Base-by-base conservation (phyloP, 2,113 vertebrate genomes). In the Indicator maculatus region DNA sequence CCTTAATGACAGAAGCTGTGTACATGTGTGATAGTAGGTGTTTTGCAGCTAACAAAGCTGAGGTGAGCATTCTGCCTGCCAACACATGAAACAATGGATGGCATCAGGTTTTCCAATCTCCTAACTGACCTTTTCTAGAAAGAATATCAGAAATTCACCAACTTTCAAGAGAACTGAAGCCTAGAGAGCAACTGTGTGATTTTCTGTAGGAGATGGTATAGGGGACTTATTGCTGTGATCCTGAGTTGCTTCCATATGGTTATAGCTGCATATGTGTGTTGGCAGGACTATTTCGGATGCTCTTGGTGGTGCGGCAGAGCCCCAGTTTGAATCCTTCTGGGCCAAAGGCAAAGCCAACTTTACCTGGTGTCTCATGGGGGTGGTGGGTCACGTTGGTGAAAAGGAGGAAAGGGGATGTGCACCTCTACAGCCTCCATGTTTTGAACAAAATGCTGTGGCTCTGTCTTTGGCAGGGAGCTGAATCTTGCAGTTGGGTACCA, bases 351-450 rank as follows among this genome's bases (percentile, higher is more conserved):
- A 38, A 63, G n/a, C 13, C 30, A 55, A 20, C 16, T 0, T 0
- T 58, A 26, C 38, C 20, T 38, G 19, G 8, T 47, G 15, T 80
- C 59, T 79, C 1, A 0, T 21, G 44, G 17, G 77, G 41, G 12
- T 3, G 1, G 28, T 28, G 20, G 36, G 5, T 36, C 1, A 0
- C 39, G 20, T 19, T 52, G 41, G 6, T 55, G 1, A 3, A 27
- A 30, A 24, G 55, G 17, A 79, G n/a, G 28, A 53, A 73, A 65
- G 11, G 6, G 17, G 12, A 33, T 1, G 0, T 0, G 1, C 12
- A 8, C 27, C 36, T 65, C 1, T 1, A 31, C 50, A 86, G 27
- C 28, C 31, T 69, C 16, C 0, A 0, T 11, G 5, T 23, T 77
- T 70, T 41, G 41, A 69, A 39, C 4, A 38, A 31, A 56, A n/a